Percentiles rank a stretch among this genome's conserved stretches.
Evolutionary conservation across 2,113 vertebrate genomes (phyloP).

Genomic region (Megaceryle maxima): DNA sequence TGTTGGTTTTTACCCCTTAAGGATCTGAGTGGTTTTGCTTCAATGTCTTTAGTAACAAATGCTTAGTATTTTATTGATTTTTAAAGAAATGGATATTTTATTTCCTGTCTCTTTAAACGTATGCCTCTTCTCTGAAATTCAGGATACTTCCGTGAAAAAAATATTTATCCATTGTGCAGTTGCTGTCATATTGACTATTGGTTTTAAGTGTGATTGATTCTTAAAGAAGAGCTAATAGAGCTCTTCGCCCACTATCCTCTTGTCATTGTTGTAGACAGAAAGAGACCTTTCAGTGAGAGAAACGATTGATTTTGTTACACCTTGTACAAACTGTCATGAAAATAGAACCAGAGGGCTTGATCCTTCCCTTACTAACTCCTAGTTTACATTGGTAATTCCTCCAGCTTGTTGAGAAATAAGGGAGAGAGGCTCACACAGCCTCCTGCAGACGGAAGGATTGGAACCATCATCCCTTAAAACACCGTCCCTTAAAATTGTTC

Average conservation of each 20-base stretch:
- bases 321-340: background rate
- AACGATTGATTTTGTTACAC: conserved; percentile 37
- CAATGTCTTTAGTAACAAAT: background rate
- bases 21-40: background rate
- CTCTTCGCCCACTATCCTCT: conserved; percentile 2
- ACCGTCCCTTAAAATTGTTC: background rate
- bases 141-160: conserved; percentile 10
- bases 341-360: background rate
- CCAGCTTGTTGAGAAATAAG: background rate
- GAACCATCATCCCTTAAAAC: background rate
- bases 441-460: background rate
- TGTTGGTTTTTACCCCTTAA: background rate
- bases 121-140: background rate
- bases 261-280: conserved; percentile 24
- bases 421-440: background rate
- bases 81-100: background rate
- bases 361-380: background rate
- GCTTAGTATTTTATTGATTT: background rate
- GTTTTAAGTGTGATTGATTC: conserved; percentile 33
- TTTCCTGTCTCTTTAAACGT: background rate
- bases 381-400: background rate
- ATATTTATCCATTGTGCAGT: background rate
- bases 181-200: conserved; percentile 2
- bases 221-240: conserved; percentile 12
- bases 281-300: background rate